Percentiles rank a stretch among this genome's conserved stretches.
These are phyloP conservation scores for Macroglossus sobrinus DNA, from an alignment of 2,113 vertebrate species.

Conservation along the genomic window DNA sequence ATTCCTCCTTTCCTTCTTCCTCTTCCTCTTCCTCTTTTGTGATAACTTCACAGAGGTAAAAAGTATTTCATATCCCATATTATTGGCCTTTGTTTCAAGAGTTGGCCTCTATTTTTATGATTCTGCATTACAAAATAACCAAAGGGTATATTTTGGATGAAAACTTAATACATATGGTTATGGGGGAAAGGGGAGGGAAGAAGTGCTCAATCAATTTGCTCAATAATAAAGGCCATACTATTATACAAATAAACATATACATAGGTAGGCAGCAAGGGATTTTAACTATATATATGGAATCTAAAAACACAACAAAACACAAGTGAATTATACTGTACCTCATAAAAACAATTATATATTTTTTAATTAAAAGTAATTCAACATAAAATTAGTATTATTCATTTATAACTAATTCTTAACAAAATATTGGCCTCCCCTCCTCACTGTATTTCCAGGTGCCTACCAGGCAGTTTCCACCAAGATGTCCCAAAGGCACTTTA, in stretches of 20 bases:
- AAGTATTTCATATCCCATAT: neutral
- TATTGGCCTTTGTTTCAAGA: neutral
- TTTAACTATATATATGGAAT: neutral
- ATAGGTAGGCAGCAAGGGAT: neutral
- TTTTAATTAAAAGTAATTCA: neutral
- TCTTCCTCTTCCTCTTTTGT: neutral
- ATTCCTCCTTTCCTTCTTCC: neutral
- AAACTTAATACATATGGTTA: neutral
- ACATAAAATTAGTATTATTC: conserved; percentile 7
- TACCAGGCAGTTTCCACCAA: neutral
- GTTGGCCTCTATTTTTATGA: neutral
- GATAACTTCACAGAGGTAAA: neutral
- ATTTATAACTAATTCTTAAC: neutral
- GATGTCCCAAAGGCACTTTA: neutral
- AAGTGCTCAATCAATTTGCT: neutral
- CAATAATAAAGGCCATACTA: neutral
- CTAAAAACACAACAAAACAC: neutral
- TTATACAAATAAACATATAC: neutral
- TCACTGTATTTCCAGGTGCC: neutral
- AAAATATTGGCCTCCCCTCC: neutral
- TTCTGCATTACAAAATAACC: neutral
- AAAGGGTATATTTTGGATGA: neutral
- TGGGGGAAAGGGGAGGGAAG: neutral
- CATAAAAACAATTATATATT: neutral
- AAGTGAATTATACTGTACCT: neutral